Conservation (phyloP, 2,113 vertebrate species). For the Bubo scandiacus region DNA sequence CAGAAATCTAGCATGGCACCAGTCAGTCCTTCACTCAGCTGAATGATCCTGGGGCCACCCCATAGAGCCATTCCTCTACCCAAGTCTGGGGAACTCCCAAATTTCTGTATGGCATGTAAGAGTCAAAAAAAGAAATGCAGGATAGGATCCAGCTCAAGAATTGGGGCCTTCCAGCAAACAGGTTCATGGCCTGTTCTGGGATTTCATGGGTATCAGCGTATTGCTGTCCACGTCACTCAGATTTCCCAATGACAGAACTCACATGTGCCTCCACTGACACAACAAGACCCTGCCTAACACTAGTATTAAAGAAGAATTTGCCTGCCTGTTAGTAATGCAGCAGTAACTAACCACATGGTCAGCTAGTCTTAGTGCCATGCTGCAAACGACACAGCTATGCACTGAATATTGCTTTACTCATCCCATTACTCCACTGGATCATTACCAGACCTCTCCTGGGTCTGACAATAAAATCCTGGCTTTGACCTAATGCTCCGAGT, state of each 20-base stretch:
- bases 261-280: background rate
- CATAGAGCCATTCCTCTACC: background rate
- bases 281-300: background rate
- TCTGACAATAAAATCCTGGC: background rate
- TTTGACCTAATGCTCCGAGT: background rate
- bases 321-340: background rate
- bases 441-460: background rate
- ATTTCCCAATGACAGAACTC: background rate
- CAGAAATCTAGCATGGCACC: background rate
- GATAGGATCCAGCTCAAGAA: background rate
- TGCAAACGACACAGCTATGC: background rate
- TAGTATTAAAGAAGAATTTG: background rate
- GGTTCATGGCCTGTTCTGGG: background rate
- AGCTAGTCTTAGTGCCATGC: background rate
- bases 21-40: background rate
- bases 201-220: background rate
- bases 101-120: background rate
- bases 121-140: background rate
- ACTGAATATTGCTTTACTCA: background rate
- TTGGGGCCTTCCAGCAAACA: background rate
- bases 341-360: background rate
- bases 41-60: background rate
- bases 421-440: background rate
- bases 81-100: background rate
- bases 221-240: background rate